Evolutionary conservation across 2,113 vertebrate species (phyloP).

Genomic region (Hemichromis elongatus): DNA sequence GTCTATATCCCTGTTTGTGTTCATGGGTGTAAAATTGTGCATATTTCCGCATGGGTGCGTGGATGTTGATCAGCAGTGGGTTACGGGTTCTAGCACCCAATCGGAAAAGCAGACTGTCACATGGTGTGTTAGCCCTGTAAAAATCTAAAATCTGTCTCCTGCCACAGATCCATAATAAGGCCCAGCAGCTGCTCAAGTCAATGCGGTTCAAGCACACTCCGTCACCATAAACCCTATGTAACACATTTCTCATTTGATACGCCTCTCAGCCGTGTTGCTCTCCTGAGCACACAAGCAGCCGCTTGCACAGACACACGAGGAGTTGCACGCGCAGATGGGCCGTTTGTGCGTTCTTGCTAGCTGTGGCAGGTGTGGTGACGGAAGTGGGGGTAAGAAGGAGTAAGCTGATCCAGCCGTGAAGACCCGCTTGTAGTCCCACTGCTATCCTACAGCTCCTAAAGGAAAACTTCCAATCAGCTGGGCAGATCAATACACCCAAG

Average conservation of each 20-base stretch:
- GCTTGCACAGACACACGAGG: background rate
- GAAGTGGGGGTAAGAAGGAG: conserved; percentile 31
- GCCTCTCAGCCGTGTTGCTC: conserved; percentile 55
- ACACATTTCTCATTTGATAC: conserved; percentile 63
- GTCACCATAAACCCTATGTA: conserved; percentile 62
- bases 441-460: conserved; percentile 42
- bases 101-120: conserved; percentile 20
- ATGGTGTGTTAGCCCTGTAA: conserved; percentile 15
- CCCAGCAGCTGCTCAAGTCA: conserved; percentile 41
- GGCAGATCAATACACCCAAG: conserved; percentile 58
- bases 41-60: background rate
- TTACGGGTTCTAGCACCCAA: background rate
- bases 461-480: conserved; percentile 64
- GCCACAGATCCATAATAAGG: conserved; percentile 17
- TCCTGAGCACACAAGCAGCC: conserved; percentile 32
- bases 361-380: conserved; percentile 56
- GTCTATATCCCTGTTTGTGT: background rate
- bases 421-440: conserved; percentile 19
- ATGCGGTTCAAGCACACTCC: conserved; percentile 29
- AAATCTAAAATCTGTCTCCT: conserved; percentile 34
- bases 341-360: background rate
- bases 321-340: background rate
- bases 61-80: background rate
- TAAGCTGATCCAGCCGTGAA: conserved; percentile 54
- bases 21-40: background rate